Evolutionary conservation across 2,797 vertebrate genomes (phyloP), one percentile per base, ranked within the genome.

Genomic region (Eleutherodactylus coqui): DNA sequence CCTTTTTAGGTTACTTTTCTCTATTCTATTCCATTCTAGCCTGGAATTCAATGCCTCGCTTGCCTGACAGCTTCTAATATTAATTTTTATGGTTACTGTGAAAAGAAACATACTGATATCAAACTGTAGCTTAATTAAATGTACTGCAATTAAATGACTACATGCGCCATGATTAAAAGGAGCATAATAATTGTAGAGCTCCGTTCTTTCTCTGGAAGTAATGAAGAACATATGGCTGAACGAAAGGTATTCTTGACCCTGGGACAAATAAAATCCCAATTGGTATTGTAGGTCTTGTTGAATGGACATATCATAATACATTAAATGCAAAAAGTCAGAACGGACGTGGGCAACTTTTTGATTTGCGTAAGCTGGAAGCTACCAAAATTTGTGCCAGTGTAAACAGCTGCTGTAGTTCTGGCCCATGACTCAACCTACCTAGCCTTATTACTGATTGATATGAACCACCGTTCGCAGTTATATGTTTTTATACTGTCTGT

Each of bases 71-170:
- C 14, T 32, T 53, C 55, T 43, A 29, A 43, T 82, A 82, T 82
- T 27, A 55, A 43, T 69, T 82, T 53, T 70, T 53, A 81, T 53
- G n/a, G 34, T 49, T 55, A 58, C 49, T 55, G 47, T 51, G 51
- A 38, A 82, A 72, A 72, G 80, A 55, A 24, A 67, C 64, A 36
- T 45, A 21, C 60, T 32, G 49, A 72, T 73, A 82, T 55, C 67
- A 73, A 82, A 72, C 13, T 19, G 45, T 51, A 36, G 53, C 45
- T 69, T 51, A 69, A 82, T 69, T 36, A 69, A 81, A 69, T 69
- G 43, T 36, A 7, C 29, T 38, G 43, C 64, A 70, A 41, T 41
- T 27, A 69, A 72, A 53, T 82, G 49, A 41, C 67, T 82, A 72
- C 80, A 69, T 38, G 70, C 47, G 6, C 64, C 47, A 82, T 51